phyloP scores from a whole-genome alignment of 2,113 vertebrate genomes.

The Agelaius tricolor region DNA sequence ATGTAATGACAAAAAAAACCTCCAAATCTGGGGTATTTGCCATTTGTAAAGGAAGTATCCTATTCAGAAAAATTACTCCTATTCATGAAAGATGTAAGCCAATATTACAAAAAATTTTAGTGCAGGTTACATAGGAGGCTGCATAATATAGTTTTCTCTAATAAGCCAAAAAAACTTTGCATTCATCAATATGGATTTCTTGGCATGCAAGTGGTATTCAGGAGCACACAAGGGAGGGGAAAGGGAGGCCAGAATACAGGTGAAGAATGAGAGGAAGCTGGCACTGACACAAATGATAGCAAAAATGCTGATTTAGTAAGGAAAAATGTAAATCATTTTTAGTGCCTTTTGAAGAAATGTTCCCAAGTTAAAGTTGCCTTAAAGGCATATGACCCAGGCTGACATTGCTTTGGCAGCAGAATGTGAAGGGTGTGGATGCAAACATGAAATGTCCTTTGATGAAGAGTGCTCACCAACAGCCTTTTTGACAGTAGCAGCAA shows the following conservation, averaged over 20 bases:
- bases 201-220: neutral
- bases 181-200: constrained; percentile 1
- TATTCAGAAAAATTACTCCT: neutral
- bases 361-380: constrained; percentile 33
- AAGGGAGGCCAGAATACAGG: neutral
- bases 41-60: neutral
- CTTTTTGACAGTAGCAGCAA: constrained; percentile 20
- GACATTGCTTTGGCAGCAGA: constrained; percentile 51
- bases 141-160: neutral
- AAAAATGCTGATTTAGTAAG: constrained; percentile 55
- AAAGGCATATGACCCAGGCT: constrained; percentile 19
- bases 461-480: neutral
- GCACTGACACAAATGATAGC: constrained; percentile 11
- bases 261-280: constrained; percentile 38
- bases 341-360: constrained; percentile 52
- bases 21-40: neutral
- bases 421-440: neutral
- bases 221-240: neutral
- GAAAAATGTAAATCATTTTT: constrained; percentile 20
- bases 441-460: constrained; percentile 44
- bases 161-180: constrained; percentile 9
- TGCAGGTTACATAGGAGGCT: neutral
- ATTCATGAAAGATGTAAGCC: constrained; percentile 2
- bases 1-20: neutral
- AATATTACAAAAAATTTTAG: neutral